These are phyloP conservation scores for Diarsia rubi DNA, from an alignment of 2,888 invertebrate species.

Conservation along the genomic window DNA sequence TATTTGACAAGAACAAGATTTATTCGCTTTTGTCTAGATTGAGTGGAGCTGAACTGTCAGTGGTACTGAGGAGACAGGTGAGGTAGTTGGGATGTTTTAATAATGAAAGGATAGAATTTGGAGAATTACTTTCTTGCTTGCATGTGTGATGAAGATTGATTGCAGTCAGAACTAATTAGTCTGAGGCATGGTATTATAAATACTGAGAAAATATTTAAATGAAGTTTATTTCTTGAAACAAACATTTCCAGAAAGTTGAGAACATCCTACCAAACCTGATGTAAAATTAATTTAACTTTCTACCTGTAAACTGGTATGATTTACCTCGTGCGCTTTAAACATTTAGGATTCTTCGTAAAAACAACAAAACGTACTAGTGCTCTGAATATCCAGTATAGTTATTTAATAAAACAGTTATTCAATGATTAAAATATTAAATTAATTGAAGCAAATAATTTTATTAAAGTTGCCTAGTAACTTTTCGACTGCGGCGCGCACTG, in stretches of 20 bases:
- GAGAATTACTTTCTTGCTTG: slow-evolving; percentile 35
- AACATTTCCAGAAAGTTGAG: not conserved
- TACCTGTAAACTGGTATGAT: not conserved
- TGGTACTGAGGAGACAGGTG: slow-evolving; percentile 4
- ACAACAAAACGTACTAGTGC: no score
- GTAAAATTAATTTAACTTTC: not conserved
- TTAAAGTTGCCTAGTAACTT: not conserved
- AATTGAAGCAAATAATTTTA: not conserved
- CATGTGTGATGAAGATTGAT: not conserved
- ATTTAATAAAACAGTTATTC: not conserved
- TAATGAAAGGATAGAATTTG: slow-evolving; percentile 8
- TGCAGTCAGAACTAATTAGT: not conserved
- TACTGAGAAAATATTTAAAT: no score
- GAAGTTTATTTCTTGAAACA: not conserved
- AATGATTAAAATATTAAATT: not conserved
- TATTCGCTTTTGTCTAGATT: slow-evolving; percentile 47
- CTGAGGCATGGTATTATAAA: no score
- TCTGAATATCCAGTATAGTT: not conserved
- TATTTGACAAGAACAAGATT: slow-evolving; percentile 59
- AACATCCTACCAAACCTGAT: not conserved
- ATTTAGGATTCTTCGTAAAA: not conserved
- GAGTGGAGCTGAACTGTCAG: slow-evolving; percentile 13
- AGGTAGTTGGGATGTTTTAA: not conserved
- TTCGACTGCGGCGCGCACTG: no score
- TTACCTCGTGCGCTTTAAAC: not conserved